phyloP scores from a whole-genome alignment of 2,888 invertebrate genomes.

The Phengaris arion region DNA sequence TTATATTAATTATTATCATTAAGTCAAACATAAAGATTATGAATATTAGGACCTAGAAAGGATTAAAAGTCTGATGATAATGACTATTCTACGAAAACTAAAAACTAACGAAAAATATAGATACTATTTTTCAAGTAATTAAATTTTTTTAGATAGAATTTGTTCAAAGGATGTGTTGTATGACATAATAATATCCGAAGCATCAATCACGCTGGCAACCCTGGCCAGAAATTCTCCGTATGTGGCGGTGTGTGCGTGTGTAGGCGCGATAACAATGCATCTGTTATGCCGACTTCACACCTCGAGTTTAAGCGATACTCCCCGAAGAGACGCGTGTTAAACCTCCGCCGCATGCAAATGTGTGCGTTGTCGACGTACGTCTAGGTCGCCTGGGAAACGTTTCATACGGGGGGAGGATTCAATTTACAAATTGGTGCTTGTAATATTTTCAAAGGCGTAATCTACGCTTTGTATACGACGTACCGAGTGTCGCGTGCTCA shows the following conservation, averaged over 20 bases:
- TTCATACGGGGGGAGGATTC: slow-evolving; percentile 33
- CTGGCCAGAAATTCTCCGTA: slow-evolving; percentile 40
- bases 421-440: slow-evolving; percentile 38
- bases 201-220: slow-evolving; percentile 40
- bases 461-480: slow-evolving; percentile 31
- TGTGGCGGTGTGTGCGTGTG: slow-evolving; percentile 40
- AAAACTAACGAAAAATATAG: no score
- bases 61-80: background rate
- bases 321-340: slow-evolving; percentile 43
- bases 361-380: slow-evolving; percentile 36
- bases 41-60: background rate
- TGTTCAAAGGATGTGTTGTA: slow-evolving; percentile 12
- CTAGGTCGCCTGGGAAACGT: slow-evolving; percentile 29
- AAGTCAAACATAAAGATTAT: no score
- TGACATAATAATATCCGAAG: slow-evolving; percentile 16
- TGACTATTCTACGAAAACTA: background rate
- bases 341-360: slow-evolving; percentile 35
- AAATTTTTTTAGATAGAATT: background rate
- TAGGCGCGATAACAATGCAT: slow-evolving; percentile 63
- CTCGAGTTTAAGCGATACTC: slow-evolving; percentile 52
- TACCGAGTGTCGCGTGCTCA: slow-evolving; percentile 35
- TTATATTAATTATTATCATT: no score
- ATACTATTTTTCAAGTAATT: background rate
- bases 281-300: slow-evolving; percentile 58
- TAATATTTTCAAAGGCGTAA: slow-evolving; percentile 37